Evolutionary conservation across 2,113 vertebrate genomes (phyloP).

Genomic region (Elgaria multicarinata): DNA sequence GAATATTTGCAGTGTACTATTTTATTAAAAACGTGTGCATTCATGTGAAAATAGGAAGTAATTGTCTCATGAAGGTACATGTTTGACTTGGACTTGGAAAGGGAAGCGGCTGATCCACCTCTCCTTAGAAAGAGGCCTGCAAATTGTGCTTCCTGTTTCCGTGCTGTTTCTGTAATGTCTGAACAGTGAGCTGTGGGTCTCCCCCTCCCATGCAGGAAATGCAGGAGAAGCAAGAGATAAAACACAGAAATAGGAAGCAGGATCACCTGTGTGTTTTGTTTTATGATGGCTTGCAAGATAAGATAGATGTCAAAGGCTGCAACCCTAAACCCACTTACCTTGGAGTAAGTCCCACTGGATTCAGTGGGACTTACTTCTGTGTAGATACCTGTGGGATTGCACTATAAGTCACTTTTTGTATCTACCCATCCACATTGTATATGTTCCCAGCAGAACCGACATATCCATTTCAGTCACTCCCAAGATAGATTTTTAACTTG

Average conservation of each 20-base stretch:
- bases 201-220: not conserved
- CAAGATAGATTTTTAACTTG: not conserved
- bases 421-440: rapidly evolving
- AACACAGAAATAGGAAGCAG: not conserved
- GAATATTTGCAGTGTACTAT: not conserved
- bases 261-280: not conserved
- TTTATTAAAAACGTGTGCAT: not conserved
- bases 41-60: not conserved
- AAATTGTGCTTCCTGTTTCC: not conserved
- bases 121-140: not conserved
- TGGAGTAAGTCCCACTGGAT: not conserved
- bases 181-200: not conserved
- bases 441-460: conserved; percentile 6
- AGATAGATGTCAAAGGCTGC: not conserved
- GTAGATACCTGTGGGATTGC: not conserved
- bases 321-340: not conserved
- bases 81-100: not conserved
- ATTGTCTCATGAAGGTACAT: not conserved
- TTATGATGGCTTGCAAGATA: not conserved
- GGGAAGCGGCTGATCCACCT: not conserved
- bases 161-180: not conserved
- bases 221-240: not conserved
- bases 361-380: not conserved
- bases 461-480: not conserved
- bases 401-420: not conserved